Conservation (phyloP, 2,113 vertebrate genomes). For the Ceyx cyanopectus region DNA sequence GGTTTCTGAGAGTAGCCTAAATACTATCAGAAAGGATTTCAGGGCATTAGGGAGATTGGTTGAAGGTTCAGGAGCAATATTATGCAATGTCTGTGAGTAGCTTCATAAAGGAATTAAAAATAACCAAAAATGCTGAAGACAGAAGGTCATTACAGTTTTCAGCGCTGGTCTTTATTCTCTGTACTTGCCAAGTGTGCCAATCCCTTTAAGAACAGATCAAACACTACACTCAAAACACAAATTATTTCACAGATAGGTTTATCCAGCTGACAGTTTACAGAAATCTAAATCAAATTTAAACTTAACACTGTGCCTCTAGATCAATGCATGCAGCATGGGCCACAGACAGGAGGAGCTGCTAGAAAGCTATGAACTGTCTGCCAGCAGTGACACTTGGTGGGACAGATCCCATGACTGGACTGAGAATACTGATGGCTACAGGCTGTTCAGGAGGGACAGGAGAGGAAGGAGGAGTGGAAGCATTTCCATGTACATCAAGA, state of each 20-base stretch:
- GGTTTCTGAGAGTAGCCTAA: no score
- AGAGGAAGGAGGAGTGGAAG: no score
- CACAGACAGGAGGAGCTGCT: not conserved
- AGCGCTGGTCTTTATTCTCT: not conserved
- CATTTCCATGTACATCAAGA: no score
- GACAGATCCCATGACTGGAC: not conserved
- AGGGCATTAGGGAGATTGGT: no score
- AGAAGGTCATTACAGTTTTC: not conserved
- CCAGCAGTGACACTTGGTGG: not conserved
- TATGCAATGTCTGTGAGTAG: not conserved
- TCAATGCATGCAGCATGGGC: not conserved
- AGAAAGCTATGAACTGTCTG: not conserved
- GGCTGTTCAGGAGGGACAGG: no score
- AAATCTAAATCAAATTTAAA: not conserved
- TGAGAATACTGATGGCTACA: not conserved
- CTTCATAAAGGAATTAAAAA: not conserved
- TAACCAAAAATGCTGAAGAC: not conserved
- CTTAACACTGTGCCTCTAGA: not conserved
- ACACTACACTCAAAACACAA: not conserved
- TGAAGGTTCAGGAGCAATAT: no score
- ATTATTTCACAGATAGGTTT: not conserved
- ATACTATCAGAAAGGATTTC: no score
- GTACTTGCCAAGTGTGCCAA: not conserved
- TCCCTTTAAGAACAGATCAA: not conserved
- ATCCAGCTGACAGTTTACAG: not conserved